phyloP scores from a whole-genome alignment of 2,797 vertebrate species.

The Numenius phaeopus region DNA sequence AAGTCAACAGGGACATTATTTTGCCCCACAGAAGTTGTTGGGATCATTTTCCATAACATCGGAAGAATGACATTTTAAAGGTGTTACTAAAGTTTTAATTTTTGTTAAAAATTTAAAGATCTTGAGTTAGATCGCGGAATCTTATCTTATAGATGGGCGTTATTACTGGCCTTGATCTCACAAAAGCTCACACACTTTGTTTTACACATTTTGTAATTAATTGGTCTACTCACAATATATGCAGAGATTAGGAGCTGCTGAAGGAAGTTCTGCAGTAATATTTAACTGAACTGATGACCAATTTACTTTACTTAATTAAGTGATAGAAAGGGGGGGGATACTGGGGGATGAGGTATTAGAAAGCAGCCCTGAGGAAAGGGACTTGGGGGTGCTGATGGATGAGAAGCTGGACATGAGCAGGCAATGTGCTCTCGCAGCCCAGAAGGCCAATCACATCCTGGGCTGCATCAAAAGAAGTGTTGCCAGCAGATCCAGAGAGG shows the following conservation, averaged over 20 bases:
- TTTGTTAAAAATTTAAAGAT: neutral
- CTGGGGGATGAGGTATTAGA: too few relatives aligned
- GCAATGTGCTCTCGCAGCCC: too few relatives aligned
- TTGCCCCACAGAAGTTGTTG: neutral
- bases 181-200: neutral
- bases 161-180: neutral
- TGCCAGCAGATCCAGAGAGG: too few relatives aligned
- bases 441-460: too few relatives aligned
- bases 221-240: neutral
- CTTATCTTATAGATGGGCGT: neutral
- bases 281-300: neutral
- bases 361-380: too few relatives aligned
- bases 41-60: neutral
- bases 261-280: neutral
- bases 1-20: neutral
- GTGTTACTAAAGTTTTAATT: neutral
- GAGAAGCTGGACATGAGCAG: too few relatives aligned
- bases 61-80: neutral
- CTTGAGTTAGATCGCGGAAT: neutral
- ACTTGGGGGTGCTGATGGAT: too few relatives aligned
- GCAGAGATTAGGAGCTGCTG: neutral
- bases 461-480: too few relatives aligned
- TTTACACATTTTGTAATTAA: neutral
- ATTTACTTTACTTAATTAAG: neutral
- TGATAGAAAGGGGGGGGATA: neutral